These are phyloP conservation scores for Gymnarchus niloticus DNA, from an alignment of 2,113 vertebrate genomes.

Conservation along the genomic window DNA sequence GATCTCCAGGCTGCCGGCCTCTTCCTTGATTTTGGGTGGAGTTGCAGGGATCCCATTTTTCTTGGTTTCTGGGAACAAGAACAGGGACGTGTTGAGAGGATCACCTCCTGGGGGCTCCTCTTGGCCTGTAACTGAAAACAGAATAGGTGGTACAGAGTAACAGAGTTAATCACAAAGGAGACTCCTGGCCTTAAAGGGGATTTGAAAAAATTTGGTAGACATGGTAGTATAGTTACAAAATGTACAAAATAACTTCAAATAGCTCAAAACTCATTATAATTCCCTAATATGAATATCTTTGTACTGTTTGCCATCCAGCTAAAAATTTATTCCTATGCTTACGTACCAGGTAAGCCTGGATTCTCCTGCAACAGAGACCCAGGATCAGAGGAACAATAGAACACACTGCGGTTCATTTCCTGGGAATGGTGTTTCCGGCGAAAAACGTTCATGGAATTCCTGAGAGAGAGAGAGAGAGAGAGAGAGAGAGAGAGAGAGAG, in stretches of 20 bases:
- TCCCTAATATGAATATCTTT: too few species aligned
- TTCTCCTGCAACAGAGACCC: background rate
- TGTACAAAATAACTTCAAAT: too few species aligned
- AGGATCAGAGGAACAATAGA: conserved; percentile 26
- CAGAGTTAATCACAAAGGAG: background rate
- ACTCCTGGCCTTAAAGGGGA: background rate
- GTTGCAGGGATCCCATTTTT: background rate
- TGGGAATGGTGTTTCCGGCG: conserved; percentile 60
- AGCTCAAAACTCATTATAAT: too few species aligned
- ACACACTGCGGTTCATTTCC: conserved; percentile 55
- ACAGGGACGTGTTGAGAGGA: background rate
- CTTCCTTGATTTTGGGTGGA: background rate
- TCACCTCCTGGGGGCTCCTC: background rate
- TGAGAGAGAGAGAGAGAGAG: conserved; percentile 35
- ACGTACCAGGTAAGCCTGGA: conserved; percentile 21
- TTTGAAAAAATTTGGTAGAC: background rate
- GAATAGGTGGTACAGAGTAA: background rate
- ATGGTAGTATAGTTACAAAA: too few species aligned
- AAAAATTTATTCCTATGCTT: background rate
- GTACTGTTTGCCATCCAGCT: too few species aligned
- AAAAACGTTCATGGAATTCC: conserved; percentile 79
- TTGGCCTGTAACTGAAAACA: background rate
- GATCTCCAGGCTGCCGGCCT: background rate
- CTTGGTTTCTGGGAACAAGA: background rate
- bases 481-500: too few species aligned